Conservation (phyloP, 2,113 vertebrate genomes). For the Oplegnathus fasciatus region DNA sequence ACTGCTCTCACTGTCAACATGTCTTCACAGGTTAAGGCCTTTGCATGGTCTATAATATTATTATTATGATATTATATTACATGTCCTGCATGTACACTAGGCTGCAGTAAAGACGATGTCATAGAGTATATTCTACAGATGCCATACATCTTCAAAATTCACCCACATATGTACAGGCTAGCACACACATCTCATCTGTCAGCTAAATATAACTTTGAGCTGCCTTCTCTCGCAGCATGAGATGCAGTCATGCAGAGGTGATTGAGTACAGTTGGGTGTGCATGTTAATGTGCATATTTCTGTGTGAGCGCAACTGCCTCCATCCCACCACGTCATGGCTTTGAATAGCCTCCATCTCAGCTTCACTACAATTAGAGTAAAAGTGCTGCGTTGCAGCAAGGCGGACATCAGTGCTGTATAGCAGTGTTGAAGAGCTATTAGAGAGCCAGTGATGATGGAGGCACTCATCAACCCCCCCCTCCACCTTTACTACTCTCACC, state of each 20-base stretch:
- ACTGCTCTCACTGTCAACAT: slow-evolving; percentile 89
- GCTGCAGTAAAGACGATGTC: neutral
- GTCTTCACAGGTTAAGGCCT: slow-evolving; percentile 89
- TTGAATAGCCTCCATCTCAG: slow-evolving; percentile 38
- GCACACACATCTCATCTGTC: neutral
- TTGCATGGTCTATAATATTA: neutral
- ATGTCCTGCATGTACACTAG: no score
- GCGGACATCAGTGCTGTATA: slow-evolving; percentile 13
- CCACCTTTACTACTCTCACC: slow-evolving; percentile 6
- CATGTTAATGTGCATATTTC: neutral
- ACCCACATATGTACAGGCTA: neutral
- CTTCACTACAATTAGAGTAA: slow-evolving; percentile 45
- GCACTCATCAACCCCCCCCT: slow-evolving; percentile 30
- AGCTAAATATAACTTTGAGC: neutral
- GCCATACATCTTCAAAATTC: neutral
- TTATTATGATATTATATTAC: no score
- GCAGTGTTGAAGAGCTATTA: slow-evolving; percentile 38
- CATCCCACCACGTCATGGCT: neutral
- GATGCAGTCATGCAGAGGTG: neutral
- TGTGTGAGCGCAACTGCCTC: neutral
- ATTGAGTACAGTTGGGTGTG: slow-evolving; percentile 18
- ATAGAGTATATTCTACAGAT: neutral
- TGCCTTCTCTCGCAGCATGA: slow-evolving; percentile 8
- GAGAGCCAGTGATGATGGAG: slow-evolving; percentile 34
- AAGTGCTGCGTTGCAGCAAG: slow-evolving; percentile 27